phyloP scores from a whole-genome alignment of 2,113 vertebrate species.

The Chiloscyllium plagiosum region DNA sequence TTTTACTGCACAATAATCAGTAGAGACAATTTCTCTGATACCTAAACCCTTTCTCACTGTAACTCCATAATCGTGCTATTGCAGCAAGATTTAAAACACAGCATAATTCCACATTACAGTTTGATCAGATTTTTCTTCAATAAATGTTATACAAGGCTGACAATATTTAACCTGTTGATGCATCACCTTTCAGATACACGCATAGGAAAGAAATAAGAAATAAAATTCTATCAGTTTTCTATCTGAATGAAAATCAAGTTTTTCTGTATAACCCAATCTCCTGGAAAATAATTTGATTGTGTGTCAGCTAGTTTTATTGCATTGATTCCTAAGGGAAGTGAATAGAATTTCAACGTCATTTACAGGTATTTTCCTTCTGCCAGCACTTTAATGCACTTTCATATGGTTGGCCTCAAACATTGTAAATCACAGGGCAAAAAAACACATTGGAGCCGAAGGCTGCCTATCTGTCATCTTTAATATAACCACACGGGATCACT shows the following conservation, averaged over 20 bases:
- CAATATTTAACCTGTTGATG: constrained; percentile 33
- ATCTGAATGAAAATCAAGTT: constrained; percentile 52
- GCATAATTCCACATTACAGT: neutral
- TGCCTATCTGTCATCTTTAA: constrained; percentile 42
- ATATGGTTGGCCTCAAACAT: constrained; percentile 3
- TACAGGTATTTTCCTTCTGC: constrained; percentile 32
- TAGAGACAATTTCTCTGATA: neutral
- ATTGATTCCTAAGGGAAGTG: constrained; percentile 35
- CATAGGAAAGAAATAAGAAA: constrained; percentile 36
- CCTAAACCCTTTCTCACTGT: too few relatives aligned
- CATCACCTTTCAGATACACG: constrained; percentile 8
- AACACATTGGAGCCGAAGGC: constrained; percentile 39
- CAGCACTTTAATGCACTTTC: neutral
- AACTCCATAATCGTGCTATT: neutral
- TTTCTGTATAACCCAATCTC: constrained; percentile 39
- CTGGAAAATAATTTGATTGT: constrained; percentile 39
- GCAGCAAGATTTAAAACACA: neutral
- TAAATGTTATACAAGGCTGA: constrained; percentile 19
- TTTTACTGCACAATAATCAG: neutral
- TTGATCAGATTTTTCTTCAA: neutral
- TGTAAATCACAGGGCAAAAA: constrained; percentile 29
- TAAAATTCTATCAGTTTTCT: constrained; percentile 43
- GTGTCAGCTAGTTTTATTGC: constrained; percentile 39
- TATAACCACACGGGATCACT: constrained; percentile 38
- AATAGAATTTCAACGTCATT: constrained; percentile 30